Evolutionary conservation across 2,888 invertebrate genomes (phyloP).

Genomic region (Lampropteryx suffumata): DNA sequence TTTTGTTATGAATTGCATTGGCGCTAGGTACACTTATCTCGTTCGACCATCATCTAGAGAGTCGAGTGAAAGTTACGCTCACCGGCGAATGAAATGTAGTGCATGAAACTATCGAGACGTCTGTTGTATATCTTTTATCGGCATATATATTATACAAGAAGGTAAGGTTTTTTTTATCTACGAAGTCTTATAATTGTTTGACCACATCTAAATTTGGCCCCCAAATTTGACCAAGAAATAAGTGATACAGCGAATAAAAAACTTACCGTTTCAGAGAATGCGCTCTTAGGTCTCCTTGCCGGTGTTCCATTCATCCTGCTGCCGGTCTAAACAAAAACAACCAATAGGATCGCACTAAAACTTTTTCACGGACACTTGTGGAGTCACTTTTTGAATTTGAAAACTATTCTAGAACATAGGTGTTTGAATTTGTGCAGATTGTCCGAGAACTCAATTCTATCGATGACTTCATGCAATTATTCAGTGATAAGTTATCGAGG

Average conservation of each 20-base stretch:
- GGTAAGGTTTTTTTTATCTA: no score
- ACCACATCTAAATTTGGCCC: no score
- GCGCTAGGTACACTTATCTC: conserved; percentile 29
- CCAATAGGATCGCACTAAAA: conserved; percentile 64
- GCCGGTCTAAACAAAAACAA: conserved; percentile 61
- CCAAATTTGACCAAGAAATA: neutral
- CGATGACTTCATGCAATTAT: conserved; percentile 80
- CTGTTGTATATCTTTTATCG: neutral
- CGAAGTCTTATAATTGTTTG: no score
- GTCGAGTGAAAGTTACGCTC: conserved; percentile 38
- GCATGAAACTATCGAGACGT: conserved; percentile 5
- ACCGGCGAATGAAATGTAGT: conserved; percentile 27
- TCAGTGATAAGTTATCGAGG: conserved; percentile 77
- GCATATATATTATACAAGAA: neutral
- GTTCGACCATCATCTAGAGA: conserved; percentile 30
- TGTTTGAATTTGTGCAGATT: conserved; percentile 24
- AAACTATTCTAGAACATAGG: conserved; percentile 22
- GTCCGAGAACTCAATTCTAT: conserved; percentile 62
- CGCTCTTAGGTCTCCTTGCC: conserved; percentile 73
- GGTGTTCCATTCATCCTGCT: conserved; percentile 78
- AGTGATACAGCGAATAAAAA: neutral
- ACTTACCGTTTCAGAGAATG: conserved; percentile 70
- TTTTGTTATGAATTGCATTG: conserved; percentile 14
- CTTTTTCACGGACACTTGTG: conserved; percentile 76
- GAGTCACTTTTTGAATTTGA: conserved; percentile 38